Percentiles rank a stretch among this genome's conserved stretches.
Evolutionary conservation across 2,113 vertebrate genomes (phyloP).

Genomic region (Cebidichthys violaceus): DNA sequence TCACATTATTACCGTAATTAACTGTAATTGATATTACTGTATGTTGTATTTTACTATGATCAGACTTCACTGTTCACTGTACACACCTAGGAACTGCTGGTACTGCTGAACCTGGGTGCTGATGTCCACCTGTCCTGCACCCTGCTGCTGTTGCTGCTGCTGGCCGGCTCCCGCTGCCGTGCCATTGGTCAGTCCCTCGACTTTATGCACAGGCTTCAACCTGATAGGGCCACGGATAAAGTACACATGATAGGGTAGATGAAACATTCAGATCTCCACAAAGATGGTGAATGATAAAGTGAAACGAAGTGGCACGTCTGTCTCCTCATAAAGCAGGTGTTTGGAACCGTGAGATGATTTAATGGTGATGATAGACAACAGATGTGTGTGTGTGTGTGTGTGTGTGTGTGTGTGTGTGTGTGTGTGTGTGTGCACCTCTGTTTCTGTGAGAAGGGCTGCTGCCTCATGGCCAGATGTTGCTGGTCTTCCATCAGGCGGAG

Average conservation of each 20-base stretch:
- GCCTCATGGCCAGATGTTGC: constrained; percentile 94
- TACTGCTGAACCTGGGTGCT: constrained; percentile 95
- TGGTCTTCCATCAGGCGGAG: constrained; percentile 94
- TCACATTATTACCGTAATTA: not conserved
- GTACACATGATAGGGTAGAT: not conserved
- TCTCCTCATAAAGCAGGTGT: not conserved
- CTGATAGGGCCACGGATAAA: constrained; percentile 68
- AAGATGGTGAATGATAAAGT: constrained; percentile 13
- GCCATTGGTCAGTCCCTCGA: constrained; percentile 94
- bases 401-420: too few relatives aligned
- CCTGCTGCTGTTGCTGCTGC: constrained; percentile 86
- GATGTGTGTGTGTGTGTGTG: not conserved
- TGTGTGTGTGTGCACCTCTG: constrained; percentile 84
- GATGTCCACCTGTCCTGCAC: constrained; percentile 89
- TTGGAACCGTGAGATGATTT: not conserved
- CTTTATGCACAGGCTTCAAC: constrained; percentile 93
- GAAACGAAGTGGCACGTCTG: not conserved
- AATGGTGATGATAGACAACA: not conserved
- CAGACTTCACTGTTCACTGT: constrained; percentile 7
- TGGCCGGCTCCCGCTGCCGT: constrained; percentile 86
- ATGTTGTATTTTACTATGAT: constrained; percentile 3
- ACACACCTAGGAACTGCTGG: constrained; percentile 93
- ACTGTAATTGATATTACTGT: not conserved
- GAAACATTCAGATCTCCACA: constrained; percentile 4
- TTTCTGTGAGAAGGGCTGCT: constrained; percentile 95